Conservation (phyloP, 2,888 invertebrate genomes). For the Diplolepis rosae region DNA sequence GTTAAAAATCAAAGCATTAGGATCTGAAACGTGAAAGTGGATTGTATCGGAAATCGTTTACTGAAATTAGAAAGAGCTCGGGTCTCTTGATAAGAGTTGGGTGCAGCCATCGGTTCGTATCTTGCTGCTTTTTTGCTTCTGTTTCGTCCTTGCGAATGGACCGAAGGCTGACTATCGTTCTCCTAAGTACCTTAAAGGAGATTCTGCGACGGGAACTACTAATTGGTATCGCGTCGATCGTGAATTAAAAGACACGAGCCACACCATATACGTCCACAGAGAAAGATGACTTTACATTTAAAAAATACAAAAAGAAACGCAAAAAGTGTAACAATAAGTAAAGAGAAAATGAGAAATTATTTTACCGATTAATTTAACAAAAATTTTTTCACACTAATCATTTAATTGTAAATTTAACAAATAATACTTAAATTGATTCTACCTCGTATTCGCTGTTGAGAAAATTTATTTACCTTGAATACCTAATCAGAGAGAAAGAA, state of each 20-base stretch:
- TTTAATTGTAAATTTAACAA: too few relatives aligned
- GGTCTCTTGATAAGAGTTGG: conserved; percentile 17
- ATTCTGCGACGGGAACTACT: conserved; percentile 19
- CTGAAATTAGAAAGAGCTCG: conserved; percentile 21
- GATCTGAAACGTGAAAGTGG: neutral
- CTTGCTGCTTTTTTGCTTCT: conserved; percentile 7
- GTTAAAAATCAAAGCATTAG: neutral
- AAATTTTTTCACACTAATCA: too few relatives aligned
- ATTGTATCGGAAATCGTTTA: conserved; percentile 25
- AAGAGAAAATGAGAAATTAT: too few relatives aligned
- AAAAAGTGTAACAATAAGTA: neutral
- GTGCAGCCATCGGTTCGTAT: neutral
- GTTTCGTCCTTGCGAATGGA: conserved; percentile 14
- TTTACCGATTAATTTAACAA: too few relatives aligned
- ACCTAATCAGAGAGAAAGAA: neutral
- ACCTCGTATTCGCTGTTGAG: neutral
- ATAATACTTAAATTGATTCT: neutral
- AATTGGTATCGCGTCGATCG: conserved; percentile 22
- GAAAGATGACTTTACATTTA: neutral
- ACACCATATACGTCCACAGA: neutral
- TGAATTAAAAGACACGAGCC: conserved; percentile 13
- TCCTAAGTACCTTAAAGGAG: conserved; percentile 23
- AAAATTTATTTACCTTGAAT: conserved; percentile 39
- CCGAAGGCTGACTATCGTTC: conserved; percentile 16
- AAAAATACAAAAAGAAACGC: neutral